A percentile compares a stretch with the other conserved stretches of the same genome.
phyloP scores from a whole-genome alignment of 92 coral and sea anemone genomes.

The Micromussa lordhowensis region DNA sequence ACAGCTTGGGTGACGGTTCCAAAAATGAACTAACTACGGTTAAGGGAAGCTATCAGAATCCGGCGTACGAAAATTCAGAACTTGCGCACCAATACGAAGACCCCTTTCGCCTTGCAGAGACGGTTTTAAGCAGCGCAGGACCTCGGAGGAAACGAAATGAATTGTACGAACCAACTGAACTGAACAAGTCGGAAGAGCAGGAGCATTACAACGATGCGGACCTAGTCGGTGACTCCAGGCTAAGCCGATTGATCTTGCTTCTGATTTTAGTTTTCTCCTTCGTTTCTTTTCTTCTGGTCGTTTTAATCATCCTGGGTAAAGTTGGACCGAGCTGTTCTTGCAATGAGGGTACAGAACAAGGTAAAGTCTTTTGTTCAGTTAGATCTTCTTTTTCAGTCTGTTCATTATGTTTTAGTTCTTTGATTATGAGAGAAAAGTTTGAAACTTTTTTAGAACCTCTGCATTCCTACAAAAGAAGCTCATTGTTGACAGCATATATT shows the following conservation, averaged over 20 bases:
- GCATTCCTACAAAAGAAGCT: not conserved
- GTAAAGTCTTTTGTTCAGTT: not conserved
- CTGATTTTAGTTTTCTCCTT: conserved; percentile 71
- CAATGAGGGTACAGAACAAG: not conserved
- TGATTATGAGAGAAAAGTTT: not conserved
- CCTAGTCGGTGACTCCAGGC: conserved; percentile 39
- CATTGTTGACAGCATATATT: not conserved
- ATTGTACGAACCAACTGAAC: conserved; percentile 56
- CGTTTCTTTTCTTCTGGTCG: conserved; percentile 64
- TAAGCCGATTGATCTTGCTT: conserved; percentile 59
- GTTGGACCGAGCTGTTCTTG: conserved; percentile 59
- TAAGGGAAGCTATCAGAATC: conserved; percentile 27
- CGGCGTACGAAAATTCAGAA: conserved; percentile 33
- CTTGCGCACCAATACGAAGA: conserved; percentile 32
- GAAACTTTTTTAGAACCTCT: not conserved
- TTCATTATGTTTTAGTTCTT: not conserved
- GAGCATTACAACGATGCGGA: not conserved
- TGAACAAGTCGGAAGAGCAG: not conserved
- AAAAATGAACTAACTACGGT: not conserved
- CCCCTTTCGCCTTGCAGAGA: conserved; percentile 9
- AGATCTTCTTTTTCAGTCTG: not conserved
- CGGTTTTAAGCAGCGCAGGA: not conserved
- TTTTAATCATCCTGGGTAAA: conserved; percentile 71
- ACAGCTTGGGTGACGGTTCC: conserved; percentile 17
- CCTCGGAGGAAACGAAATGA: conserved; percentile 58